phyloP scores from a whole-genome alignment of 2,113 vertebrate genomes.

The Enhydra lutris region DNA sequence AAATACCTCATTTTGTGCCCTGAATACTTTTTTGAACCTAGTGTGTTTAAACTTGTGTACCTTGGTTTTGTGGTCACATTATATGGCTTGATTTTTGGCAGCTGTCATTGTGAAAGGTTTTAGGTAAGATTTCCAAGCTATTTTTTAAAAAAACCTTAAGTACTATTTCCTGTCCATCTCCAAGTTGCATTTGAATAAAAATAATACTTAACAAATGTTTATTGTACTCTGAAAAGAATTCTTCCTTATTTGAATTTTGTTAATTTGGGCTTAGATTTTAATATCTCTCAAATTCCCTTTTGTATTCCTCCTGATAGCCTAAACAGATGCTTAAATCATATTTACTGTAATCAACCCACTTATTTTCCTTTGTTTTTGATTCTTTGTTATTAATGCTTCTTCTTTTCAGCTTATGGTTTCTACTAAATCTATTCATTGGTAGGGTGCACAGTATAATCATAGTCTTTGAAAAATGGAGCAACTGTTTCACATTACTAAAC shows the following conservation, averaged over 20 bases:
- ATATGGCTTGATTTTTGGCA: neutral
- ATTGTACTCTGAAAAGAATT: slow-evolving; percentile 10
- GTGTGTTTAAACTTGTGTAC: neutral
- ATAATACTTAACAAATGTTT: neutral
- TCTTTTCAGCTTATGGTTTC: slow-evolving; percentile 42
- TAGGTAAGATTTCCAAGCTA: neutral
- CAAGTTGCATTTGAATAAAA: slow-evolving; percentile 34
- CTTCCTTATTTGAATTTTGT: slow-evolving; percentile 8
- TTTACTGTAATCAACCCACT: slow-evolving; percentile 62
- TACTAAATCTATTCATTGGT: slow-evolving; percentile 58
- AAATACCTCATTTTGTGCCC: neutral
- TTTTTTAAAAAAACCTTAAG: neutral
- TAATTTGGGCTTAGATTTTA: slow-evolving; percentile 43
- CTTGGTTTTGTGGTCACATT: neutral
- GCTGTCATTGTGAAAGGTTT: neutral
- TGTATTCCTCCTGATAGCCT: slow-evolving; percentile 30
- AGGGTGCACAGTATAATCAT: slow-evolving; percentile 61
- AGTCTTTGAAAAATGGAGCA: slow-evolving; percentile 74
- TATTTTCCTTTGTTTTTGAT: slow-evolving; percentile 64
- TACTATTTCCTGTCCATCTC: neutral
- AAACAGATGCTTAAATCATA: slow-evolving; percentile 64
- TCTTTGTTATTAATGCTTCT: slow-evolving; percentile 65
- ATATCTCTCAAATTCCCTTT: slow-evolving; percentile 52
- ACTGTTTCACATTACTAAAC: slow-evolving; percentile 55
- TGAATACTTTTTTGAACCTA: neutral